Conservation (phyloP, 2,888 invertebrate species). For the Eueremaeus valkanovi region DNA sequence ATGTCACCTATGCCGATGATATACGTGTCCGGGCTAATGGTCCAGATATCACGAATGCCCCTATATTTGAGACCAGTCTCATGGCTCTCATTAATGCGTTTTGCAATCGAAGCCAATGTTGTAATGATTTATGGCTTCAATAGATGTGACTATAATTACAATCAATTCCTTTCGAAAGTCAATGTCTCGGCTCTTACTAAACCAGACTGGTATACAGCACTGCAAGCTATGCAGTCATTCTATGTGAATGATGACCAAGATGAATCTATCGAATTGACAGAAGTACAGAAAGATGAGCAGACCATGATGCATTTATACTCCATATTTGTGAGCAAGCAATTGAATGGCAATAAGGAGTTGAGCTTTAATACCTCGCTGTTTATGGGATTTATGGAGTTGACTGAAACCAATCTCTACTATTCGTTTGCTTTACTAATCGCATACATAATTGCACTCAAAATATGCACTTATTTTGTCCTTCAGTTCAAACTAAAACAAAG, state of each 20-base stretch:
- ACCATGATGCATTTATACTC: neutral
- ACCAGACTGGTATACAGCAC: slow-evolving; percentile 38
- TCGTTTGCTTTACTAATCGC: neutral
- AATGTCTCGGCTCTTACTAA: slow-evolving; percentile 27
- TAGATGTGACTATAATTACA: slow-evolving; percentile 18
- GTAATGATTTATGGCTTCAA: slow-evolving; percentile 30
- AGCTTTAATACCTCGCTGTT: slow-evolving; percentile 18
- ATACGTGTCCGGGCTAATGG: slow-evolving; percentile 37
- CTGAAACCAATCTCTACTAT: neutral
- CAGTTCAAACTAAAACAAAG: too few species aligned
- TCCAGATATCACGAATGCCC: slow-evolving; percentile 35
- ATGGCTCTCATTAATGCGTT: slow-evolving; percentile 38
- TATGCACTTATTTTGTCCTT: slow-evolving; percentile 32
- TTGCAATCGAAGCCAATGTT: slow-evolving; percentile 35
- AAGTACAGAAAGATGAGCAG: neutral
- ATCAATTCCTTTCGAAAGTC: neutral
- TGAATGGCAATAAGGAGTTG: neutral
- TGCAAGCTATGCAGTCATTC: slow-evolving; percentile 1
- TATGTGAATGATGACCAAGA: too few species aligned
- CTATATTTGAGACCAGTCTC: slow-evolving; percentile 19
- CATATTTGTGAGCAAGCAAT: neutral
- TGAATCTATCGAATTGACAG: neutral
- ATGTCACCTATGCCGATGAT: slow-evolving; percentile 33
- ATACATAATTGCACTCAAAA: slow-evolving; percentile 30
- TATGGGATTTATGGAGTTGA: slow-evolving; percentile 8